A percentile compares a stretch with the other conserved stretches of the same genome.
phyloP scores from a whole-genome alignment of 2,113 vertebrate genomes.

The Nyctereutes procyonoides region DNA sequence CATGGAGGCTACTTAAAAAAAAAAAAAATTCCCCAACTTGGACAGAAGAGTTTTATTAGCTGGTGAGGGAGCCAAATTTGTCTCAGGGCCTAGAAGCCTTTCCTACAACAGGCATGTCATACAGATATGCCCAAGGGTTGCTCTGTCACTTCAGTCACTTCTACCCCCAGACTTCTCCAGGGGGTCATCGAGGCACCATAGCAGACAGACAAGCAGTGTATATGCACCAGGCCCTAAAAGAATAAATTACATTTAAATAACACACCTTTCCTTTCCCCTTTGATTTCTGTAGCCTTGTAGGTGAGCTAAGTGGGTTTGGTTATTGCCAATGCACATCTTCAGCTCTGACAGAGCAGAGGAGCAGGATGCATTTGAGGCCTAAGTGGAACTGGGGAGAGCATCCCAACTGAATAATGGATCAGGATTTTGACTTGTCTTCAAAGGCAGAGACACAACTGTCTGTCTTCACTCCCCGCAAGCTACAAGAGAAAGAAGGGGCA shows the following conservation, averaged over 20 bases:
- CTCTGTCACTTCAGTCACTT: background rate
- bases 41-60: background rate
- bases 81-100: background rate
- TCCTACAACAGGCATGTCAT: background rate
- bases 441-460: background rate
- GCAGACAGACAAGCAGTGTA: background rate
- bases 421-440: conserved; percentile 3
- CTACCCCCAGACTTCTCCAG: background rate
- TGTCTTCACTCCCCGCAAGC: background rate
- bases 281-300: background rate
- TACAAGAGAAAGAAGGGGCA: background rate
- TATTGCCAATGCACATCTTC: background rate
- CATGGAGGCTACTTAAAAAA: background rate
- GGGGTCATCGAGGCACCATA: fast-evolving
- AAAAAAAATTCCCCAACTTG: background rate
- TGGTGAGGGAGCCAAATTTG: background rate
- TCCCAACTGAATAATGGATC: background rate
- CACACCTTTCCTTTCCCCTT: background rate
- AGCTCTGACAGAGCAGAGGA: background rate
- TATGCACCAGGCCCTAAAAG: background rate
- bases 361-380: background rate
- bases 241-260: background rate
- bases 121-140: background rate
- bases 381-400: background rate
- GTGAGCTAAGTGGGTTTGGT: background rate